Evolutionary conservation across 2,797 vertebrate genomes (phyloP).

Genomic region (Lepus townsendii): DNA sequence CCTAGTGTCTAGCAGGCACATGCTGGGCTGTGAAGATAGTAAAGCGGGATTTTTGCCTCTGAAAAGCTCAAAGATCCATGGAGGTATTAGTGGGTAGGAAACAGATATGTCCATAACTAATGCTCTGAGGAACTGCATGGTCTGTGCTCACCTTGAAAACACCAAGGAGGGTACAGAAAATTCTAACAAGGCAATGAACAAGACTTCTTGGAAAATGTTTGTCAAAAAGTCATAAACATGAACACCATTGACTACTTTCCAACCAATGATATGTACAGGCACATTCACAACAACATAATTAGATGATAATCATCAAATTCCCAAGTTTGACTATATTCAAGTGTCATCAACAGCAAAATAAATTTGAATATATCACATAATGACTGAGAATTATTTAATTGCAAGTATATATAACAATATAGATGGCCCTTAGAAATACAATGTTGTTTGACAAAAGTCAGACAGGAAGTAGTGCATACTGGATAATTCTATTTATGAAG

Average conservation of each 20-base stretch:
- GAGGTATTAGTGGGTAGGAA: neutral
- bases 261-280: neutral
- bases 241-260: neutral
- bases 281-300: neutral
- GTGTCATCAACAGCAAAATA: neutral
- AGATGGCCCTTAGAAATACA: neutral
- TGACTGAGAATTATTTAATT: neutral
- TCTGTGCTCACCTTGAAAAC: neutral
- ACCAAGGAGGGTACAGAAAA: neutral
- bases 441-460: neutral
- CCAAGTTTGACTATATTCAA: neutral
- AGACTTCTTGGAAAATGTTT: neutral
- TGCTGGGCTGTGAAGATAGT: neutral
- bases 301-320: neutral
- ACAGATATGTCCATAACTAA: neutral
- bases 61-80: neutral
- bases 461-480: neutral
- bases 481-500: neutral
- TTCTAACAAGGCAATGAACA: neutral
- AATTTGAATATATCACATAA: neutral
- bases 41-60: neutral
- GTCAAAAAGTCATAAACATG: neutral
- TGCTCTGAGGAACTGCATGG: neutral
- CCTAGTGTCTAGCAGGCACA: neutral
- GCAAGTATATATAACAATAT: neutral